These are phyloP conservation scores for Drosophila setosimentum DNA, from an alignment of 2,888 invertebrate species.

Conservation along the genomic window DNA sequence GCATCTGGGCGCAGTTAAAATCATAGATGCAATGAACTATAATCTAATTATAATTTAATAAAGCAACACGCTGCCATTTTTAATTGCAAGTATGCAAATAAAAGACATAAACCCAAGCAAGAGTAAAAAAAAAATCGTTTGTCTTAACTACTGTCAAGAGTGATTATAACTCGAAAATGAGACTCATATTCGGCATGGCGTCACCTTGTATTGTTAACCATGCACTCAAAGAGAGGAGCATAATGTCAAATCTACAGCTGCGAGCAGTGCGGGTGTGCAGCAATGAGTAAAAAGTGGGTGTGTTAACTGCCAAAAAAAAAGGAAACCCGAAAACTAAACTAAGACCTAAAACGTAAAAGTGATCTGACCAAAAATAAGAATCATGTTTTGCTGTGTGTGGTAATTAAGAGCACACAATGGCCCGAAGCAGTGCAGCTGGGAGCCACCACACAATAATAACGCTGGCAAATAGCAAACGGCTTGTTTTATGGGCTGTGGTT, in stretches of 20 bases:
- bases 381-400: constrained; percentile 39
- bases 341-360: constrained; percentile 2
- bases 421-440: constrained; percentile 26
- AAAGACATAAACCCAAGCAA: not conserved
- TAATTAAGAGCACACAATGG: constrained; percentile 38
- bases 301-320: constrained; percentile 53
- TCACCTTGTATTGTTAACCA: not conserved
- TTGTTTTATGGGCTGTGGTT: constrained; percentile 82
- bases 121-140: not conserved
- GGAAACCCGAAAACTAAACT: constrained; percentile 7
- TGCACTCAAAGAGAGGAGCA: constrained; percentile 12
- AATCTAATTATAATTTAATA: no score
- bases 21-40: no score
- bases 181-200: not conserved
- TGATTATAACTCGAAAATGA: not conserved
- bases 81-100: not conserved
- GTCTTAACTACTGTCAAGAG: not conserved
- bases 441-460: constrained; percentile 22
- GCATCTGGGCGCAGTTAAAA: not conserved
- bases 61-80: not conserved
- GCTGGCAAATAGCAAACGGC: constrained; percentile 74
- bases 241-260: constrained; percentile 55
- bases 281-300: constrained; percentile 58
- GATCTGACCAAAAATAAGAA: constrained; percentile 1
- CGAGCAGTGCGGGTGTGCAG: constrained; percentile 67